Evolutionary conservation across 2,888 invertebrate genomes (phyloP).

Genomic region (Drymonia ruficornis): DNA sequence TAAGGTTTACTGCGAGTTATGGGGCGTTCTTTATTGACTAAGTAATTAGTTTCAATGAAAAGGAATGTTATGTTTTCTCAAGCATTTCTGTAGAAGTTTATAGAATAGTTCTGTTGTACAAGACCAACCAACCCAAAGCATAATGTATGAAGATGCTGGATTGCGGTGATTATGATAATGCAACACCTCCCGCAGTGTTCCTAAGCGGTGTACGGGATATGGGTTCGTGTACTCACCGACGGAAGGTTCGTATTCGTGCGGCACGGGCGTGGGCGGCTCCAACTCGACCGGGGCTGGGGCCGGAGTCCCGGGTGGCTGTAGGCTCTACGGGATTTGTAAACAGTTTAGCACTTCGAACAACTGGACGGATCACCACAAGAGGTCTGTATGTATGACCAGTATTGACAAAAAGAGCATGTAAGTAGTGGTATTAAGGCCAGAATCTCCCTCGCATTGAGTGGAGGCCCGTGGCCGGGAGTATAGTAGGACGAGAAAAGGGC

Average conservation of each 20-base stretch:
- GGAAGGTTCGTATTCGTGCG: constrained; percentile 80
- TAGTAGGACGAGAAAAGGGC: too few relatives aligned
- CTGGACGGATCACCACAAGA: too few relatives aligned
- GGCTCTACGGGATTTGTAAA: constrained; percentile 35
- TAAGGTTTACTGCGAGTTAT: too few relatives aligned
- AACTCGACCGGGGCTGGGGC: constrained; percentile 60
- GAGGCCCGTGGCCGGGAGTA: too few relatives aligned
- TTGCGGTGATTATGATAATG: constrained; percentile 11
- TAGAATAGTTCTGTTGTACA: constrained; percentile 1
- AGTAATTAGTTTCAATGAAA: constrained; percentile 12
- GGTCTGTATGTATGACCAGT: too few relatives aligned
- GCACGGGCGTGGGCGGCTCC: constrained; percentile 79
- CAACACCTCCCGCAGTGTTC: constrained; percentile 27
- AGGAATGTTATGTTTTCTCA: constrained; percentile 2
- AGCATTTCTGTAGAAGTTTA: constrained; percentile 4
- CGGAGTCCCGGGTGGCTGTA: constrained; percentile 70
- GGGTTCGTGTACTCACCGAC: constrained; percentile 61
- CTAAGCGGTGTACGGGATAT: constrained; percentile 7
- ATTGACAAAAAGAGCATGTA: too few relatives aligned
- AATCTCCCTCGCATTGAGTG: too few relatives aligned
- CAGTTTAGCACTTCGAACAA: not conserved
- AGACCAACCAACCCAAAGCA: constrained; percentile 29
- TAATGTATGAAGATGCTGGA: constrained; percentile 20
- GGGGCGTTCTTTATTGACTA: too few relatives aligned
- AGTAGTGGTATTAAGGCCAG: too few relatives aligned